Evolutionary conservation across 2,113 vertebrate species (phyloP), one percentile per base, ranked within the genome.

Genomic region (Nycticryphes semicollaris): DNA sequence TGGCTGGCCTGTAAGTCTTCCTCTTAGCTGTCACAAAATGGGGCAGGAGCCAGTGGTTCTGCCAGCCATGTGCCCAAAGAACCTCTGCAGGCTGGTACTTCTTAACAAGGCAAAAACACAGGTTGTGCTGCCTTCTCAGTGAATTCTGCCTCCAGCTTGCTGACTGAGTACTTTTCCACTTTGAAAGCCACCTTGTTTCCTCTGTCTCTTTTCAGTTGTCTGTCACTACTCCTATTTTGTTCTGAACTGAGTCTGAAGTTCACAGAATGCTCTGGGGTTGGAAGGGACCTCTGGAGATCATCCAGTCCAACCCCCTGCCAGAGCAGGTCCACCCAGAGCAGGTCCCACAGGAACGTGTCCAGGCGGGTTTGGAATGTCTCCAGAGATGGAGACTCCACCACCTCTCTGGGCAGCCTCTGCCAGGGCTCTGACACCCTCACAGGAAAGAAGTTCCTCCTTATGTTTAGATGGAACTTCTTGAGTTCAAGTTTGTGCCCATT

Each of bases 51-150:
- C 57, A 63, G 8, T 22, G n/a, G 33, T 18, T 6, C 22, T 18
- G 47, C 31, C 51, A 74, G 48, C 19, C 2, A 0, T 0, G 0
- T 2, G 1, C 30, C 19, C 8, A 20, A 84, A 43, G n/a, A 64
- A 48, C 6, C 6, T 60, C 56, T 83, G 69, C 33, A 35, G n/a
- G 6, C 1, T 73, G 50, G 7, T 7, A 9, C 73, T 81, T 80
- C 59, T 48, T 48, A 56, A 35, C 14, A 66, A 20, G 31, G 30
- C 18, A 59, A 82, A 23, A 45, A 67, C 50, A 69, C 5, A 27
- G 25, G 20, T 43, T 56, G 9, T 2, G 1, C 28, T 74, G 41
- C 53, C 20, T 48, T 75, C 41, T 39, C 33, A 30, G 22, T 3
- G 27, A 39, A 57, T 45, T 75, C 60, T 77, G 47, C 69, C 31